phyloP scores from a whole-genome alignment of 2,113 vertebrate species.

The Euleptes europaea region DNA sequence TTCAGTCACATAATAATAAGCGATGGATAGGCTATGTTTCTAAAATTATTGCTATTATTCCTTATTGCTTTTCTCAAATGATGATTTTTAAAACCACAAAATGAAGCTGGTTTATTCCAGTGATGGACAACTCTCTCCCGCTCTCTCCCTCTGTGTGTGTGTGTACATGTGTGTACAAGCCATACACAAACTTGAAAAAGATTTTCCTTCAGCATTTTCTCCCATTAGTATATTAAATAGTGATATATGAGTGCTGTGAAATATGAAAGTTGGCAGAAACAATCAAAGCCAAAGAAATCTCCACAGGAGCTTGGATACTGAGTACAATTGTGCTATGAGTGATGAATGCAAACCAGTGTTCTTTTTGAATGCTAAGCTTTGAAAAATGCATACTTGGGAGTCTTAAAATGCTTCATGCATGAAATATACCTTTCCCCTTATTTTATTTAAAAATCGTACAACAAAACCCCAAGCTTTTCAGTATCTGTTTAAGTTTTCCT shows the following conservation, averaged over 20 bases:
- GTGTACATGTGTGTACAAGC: neutral
- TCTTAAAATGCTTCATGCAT: constrained; percentile 62
- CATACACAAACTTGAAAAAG: neutral
- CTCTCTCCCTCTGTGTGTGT: neutral
- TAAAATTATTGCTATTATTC: constrained; percentile 18
- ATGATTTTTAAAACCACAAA: constrained; percentile 27
- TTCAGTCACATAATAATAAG: neutral
- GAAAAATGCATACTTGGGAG: constrained; percentile 48
- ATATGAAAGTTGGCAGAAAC: constrained; percentile 63
- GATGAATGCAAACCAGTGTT: constrained; percentile 67
- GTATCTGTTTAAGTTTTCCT: constrained; percentile 22
- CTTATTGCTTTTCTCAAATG: constrained; percentile 33
- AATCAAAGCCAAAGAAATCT: constrained; percentile 53
- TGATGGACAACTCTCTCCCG: neutral
- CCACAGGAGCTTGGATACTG: constrained; percentile 61
- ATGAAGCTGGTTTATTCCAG: neutral
- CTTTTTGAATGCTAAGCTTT: constrained; percentile 48
- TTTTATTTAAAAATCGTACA: constrained; percentile 61
- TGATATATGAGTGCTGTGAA: constrained; percentile 51
- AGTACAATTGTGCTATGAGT: constrained; percentile 58
- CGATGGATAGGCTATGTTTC: constrained; percentile 15
- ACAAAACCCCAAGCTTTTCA: neutral
- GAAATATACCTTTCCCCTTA: constrained; percentile 60
- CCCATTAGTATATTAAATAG: constrained; percentile 41
- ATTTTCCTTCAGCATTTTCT: constrained; percentile 47